Evolutionary conservation across 2,888 invertebrate genomes (phyloP).

Genomic region (Drosophila mayaguana): DNA sequence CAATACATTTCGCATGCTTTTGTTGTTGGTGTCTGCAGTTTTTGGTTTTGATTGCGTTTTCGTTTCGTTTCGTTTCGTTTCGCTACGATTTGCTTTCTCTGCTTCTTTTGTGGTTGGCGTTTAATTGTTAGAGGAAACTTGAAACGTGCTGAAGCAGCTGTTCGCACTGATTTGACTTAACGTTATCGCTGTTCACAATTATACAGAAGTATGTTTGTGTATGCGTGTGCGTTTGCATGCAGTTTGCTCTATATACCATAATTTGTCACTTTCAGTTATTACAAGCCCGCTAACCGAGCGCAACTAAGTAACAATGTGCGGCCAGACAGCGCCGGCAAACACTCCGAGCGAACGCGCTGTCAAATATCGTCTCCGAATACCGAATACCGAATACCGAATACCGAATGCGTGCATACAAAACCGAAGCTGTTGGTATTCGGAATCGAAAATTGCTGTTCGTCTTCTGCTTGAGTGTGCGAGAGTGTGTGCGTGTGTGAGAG

Average conservation of each 20-base stretch:
- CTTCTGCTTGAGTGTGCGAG: background rate
- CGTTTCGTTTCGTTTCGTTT: background rate
- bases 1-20: background rate
- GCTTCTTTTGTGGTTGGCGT: conserved; percentile 29
- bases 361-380: conserved; percentile 23
- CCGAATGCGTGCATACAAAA: background rate
- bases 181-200: conserved; percentile 26
- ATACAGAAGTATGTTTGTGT: background rate
- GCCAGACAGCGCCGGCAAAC: conserved; percentile 58
- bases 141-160: conserved; percentile 63
- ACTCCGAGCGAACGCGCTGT: conserved; percentile 50
- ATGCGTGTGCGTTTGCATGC: background rate
- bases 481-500: background rate
- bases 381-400: conserved; percentile 12
- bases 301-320: conserved; percentile 59
- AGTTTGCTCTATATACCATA: conserved; percentile 23
- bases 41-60: conserved; percentile 24
- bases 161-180: conserved; percentile 32
- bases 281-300: conserved; percentile 68
- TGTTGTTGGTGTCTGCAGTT: conserved; percentile 17
- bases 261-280: conserved; percentile 63
- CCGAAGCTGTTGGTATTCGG: conserved; percentile 3
- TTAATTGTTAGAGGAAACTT: conserved; percentile 28
- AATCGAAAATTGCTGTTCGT: conserved; percentile 9
- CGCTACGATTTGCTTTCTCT: background rate